Percentiles rank a stretch among this genome's conserved stretches.
phyloP scores from a whole-genome alignment of 2,888 invertebrate genomes.

The Emmelina monodactyla region DNA sequence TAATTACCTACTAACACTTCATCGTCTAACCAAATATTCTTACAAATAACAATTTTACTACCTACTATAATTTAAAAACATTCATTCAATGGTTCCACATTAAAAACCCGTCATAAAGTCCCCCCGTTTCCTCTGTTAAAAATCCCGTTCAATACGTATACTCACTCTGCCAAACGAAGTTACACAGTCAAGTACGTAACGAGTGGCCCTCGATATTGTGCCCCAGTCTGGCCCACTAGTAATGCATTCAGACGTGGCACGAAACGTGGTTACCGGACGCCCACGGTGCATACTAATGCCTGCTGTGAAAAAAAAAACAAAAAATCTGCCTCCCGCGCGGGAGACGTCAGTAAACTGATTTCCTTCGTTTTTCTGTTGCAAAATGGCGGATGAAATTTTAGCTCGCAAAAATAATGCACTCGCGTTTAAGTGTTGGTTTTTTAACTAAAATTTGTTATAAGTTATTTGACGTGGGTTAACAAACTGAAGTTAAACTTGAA shows the following conservation, averaged over 20 bases:
- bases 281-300: constrained; percentile 51
- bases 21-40: too few species aligned
- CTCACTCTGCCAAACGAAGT: constrained; percentile 55
- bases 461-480: too few species aligned
- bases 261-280: constrained; percentile 49
- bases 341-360: constrained; percentile 32
- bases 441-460: too few species aligned
- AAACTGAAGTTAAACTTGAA: too few species aligned
- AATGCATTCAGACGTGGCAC: constrained; percentile 20
- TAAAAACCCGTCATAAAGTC: too few species aligned
- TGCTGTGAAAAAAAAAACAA: constrained; percentile 24
- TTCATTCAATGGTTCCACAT: too few species aligned
- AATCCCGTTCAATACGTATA: constrained; percentile 26
- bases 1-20: too few species aligned
- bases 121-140: too few species aligned
- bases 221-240: too few species aligned
- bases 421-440: constrained; percentile 4
- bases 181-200: constrained; percentile 64
- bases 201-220: constrained; percentile 51
- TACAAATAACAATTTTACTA: too few species aligned
- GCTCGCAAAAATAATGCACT: not conserved
- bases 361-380: constrained; percentile 21
- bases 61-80: too few species aligned
- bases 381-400: constrained; percentile 9
- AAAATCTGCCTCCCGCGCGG: constrained; percentile 21